Conservation (phyloP, 2,113 vertebrate species). For the Nothobranchius kuhntae region DNA sequence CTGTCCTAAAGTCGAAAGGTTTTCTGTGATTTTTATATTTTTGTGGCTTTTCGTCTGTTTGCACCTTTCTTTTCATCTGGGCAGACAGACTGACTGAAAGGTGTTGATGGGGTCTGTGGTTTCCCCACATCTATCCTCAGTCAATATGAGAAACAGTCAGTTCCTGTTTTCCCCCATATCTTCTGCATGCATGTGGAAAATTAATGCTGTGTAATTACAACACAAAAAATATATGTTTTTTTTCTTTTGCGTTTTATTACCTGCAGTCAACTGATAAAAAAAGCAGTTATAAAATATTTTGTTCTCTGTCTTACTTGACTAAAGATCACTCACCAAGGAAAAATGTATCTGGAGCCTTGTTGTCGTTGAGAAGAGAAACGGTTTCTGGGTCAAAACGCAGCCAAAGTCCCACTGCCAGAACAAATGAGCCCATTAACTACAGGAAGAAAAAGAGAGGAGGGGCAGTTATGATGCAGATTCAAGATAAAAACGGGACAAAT, state of each 20-base stretch:
- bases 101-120: constrained; percentile 11
- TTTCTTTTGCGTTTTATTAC: not conserved
- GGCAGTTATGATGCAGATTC: not conserved
- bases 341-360: constrained; percentile 87
- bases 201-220: not conserved
- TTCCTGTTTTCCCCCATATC: constrained; percentile 53
- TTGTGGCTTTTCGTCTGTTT: constrained; percentile 10
- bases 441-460: constrained; percentile 10
- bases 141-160: not conserved
- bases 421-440: constrained; percentile 88
- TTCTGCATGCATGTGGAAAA: not conserved
- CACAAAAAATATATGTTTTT: not conserved
- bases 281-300: no score
- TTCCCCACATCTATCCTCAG: constrained; percentile 25
- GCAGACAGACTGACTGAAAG: constrained; percentile 24
- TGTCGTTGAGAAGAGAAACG: constrained; percentile 82
- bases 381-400: constrained; percentile 88
- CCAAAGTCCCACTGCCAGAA: constrained; percentile 93
- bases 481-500: not conserved
- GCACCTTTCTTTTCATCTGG: constrained; percentile 30
- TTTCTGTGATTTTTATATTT: constrained; percentile 19
- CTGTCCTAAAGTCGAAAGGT: no score
- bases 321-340: constrained; percentile 87
- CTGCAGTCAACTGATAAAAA: not conserved
- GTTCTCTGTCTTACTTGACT: no score